Base-by-base conservation (phyloP, 2,888 invertebrate genomes). In the Pyrrhosoma nymphula region DNA sequence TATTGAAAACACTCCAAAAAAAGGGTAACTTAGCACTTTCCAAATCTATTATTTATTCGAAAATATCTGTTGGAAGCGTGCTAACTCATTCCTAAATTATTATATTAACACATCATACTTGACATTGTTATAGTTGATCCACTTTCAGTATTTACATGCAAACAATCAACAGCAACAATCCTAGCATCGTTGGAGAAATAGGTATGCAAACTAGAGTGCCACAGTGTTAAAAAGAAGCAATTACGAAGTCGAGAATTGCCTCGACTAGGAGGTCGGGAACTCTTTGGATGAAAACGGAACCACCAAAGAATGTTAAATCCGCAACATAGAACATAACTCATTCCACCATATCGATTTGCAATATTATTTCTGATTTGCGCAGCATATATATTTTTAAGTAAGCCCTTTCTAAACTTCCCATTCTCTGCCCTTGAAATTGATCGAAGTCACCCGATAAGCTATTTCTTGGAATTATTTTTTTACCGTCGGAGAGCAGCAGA, bases 381-480 rank as follows among this genome's bases (percentile, higher is more conserved):
- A n/a, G n/a, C 12, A n/a, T 69, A 26, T 69, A 69, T 69, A 4
- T 69, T 69, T 69, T 26, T 26, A 69, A 69, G n/a, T 69, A 4
- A 20, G 26, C 8, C 23, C 26, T 26, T 26, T n/a, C n/a, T 12
- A 20, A 23, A 20, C 69, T 26, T 26, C n/a, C 3, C 69, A 10
- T n/a, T 69, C n/a, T 12, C 8, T 12, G 47, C 69, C 69, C 69
- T 23, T 69, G 23, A 20, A n/a, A 10, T 12, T n/a, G 26, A 69
- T 69, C 69, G 26, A 69, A 69, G 26, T 69, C 23, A 69, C 69
- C 69, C 69, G 26, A n/a, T n/a, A 69, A n/a, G 69, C 69, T 26
- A 69, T 69, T 69, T 69, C 69, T 69, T 69, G n/a, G 69, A 69
- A n/a, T 69, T n/a, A n/a, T 69, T n/a, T 69, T 69, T n/a, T 12